Evolutionary conservation across 2,113 vertebrate species (phyloP).

Genomic region (Chaetodon auriga): DNA sequence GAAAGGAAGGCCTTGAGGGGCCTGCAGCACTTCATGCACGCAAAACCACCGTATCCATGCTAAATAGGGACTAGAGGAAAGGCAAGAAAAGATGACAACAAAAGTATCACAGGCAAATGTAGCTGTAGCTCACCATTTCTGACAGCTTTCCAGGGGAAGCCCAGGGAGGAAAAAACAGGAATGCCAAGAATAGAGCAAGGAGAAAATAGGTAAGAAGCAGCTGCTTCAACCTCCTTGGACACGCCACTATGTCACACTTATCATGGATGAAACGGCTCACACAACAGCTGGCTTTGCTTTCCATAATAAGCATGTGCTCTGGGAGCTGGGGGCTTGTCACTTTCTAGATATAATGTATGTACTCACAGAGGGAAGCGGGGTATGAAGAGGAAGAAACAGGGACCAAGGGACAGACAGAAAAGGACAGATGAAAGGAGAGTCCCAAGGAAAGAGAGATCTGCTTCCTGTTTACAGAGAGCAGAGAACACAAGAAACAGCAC

Average conservation of each 20-base stretch:
- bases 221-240: slow-evolving; percentile 34
- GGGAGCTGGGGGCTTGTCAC: slow-evolving; percentile 36
- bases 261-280: slow-evolving; percentile 36
- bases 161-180: slow-evolving; percentile 69
- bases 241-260: slow-evolving; percentile 38
- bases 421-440: slow-evolving; percentile 54
- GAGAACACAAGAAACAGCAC: slow-evolving; percentile 64
- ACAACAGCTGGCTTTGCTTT: slow-evolving; percentile 44
- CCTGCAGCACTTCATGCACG: slow-evolving; percentile 21
- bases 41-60: slow-evolving; percentile 37
- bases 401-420: slow-evolving; percentile 40
- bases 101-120: slow-evolving; percentile 31
- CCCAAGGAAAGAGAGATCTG: slow-evolving; percentile 55
- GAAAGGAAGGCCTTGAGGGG: slow-evolving; percentile 50
- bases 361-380: slow-evolving; percentile 26
- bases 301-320: slow-evolving; percentile 37
- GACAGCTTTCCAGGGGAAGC: slow-evolving; percentile 73
- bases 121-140: slow-evolving; percentile 56
- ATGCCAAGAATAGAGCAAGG: slow-evolving; percentile 72
- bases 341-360: slow-evolving; percentile 46
- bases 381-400: slow-evolving; percentile 41
- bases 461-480: slow-evolving; percentile 78
- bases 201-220: slow-evolving; percentile 70
- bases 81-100: slow-evolving; percentile 65
- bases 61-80: slow-evolving; percentile 62